Conservation (phyloP, 2,888 invertebrate genomes). For the Drosophila tanythrix region DNA sequence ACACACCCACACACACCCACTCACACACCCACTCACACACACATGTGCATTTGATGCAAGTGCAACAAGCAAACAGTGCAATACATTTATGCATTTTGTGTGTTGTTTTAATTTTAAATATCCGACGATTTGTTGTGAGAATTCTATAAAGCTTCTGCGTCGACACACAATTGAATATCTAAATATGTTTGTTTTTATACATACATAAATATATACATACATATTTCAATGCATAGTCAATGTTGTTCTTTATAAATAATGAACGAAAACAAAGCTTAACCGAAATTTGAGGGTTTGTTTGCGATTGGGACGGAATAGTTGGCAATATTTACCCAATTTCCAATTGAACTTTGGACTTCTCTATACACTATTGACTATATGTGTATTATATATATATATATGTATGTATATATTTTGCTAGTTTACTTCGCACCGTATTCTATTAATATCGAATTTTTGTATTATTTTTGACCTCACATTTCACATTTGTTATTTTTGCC, state of each 20-base stretch:
- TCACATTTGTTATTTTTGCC: slow-evolving; percentile 35
- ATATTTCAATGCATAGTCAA: slow-evolving; percentile 12
- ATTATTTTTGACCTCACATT: slow-evolving; percentile 23
- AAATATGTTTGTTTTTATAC: neutral
- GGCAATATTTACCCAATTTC: slow-evolving; percentile 39
- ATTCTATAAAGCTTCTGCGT: slow-evolving; percentile 36
- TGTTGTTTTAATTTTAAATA: slow-evolving; percentile 62
- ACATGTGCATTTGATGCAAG: slow-evolving; percentile 2
- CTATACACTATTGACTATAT: slow-evolving; percentile 2
- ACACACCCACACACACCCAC: slow-evolving; percentile 15
- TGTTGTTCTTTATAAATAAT: slow-evolving; percentile 23
- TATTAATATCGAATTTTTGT: slow-evolving; percentile 65
- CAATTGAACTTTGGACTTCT: slow-evolving; percentile 38
- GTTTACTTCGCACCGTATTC: slow-evolving; percentile 34
- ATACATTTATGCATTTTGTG: slow-evolving; percentile 48
- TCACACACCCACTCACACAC: slow-evolving; percentile 9
- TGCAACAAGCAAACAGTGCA: slow-evolving; percentile 11
- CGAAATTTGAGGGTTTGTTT: neutral
- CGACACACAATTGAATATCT: slow-evolving; percentile 29
- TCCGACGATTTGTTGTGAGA: slow-evolving; percentile 41
- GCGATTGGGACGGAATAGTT: neutral
- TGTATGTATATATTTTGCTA: neutral
- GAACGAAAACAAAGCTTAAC: slow-evolving; percentile 40
- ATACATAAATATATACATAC: neutral
- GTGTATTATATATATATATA: neutral